Evolutionary conservation across 37 sponge, comb jelly and placozoan species (phyloP).

Genomic region (Beroe forskalii): DNA sequence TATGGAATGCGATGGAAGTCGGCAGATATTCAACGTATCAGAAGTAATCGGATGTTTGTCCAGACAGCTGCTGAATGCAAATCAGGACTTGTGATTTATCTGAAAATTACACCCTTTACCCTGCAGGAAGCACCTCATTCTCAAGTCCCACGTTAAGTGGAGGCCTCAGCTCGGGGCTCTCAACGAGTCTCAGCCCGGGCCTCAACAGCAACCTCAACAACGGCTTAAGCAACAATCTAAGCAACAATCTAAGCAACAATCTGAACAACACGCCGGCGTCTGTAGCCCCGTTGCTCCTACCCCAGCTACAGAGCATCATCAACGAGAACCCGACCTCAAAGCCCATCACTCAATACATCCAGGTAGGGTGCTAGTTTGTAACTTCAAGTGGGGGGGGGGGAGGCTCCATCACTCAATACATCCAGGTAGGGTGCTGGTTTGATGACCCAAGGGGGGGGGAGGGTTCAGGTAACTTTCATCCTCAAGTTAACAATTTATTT

Average conservation of each 20-base stretch:
- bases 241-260: not conserved
- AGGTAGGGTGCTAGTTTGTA: too few relatives aligned
- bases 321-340: constrained; percentile 52
- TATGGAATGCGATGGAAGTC: too few relatives aligned
- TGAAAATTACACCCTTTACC: too few relatives aligned
- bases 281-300: constrained; percentile 33
- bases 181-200: not conserved
- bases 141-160: not conserved
- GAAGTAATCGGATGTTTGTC: too few relatives aligned
- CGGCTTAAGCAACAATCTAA: not conserved
- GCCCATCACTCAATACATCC: constrained; percentile 61
- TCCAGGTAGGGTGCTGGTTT: too few relatives aligned
- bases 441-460: too few relatives aligned
- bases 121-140: not conserved
- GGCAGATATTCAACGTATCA: too few relatives aligned
- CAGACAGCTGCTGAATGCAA: too few relatives aligned
- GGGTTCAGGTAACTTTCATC: too few relatives aligned
- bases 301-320: constrained; percentile 60
- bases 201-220: not conserved
- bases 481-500: too few relatives aligned
- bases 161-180: not conserved
- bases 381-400: too few relatives aligned
- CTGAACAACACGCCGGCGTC: not conserved
- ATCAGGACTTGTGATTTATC: too few relatives aligned
- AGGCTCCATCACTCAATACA: constrained; percentile 64